Evolutionary conservation across 2,888 invertebrate genomes (phyloP), one percentile per base, ranked within the genome.

Genomic region (Apamea epomidion): DNA sequence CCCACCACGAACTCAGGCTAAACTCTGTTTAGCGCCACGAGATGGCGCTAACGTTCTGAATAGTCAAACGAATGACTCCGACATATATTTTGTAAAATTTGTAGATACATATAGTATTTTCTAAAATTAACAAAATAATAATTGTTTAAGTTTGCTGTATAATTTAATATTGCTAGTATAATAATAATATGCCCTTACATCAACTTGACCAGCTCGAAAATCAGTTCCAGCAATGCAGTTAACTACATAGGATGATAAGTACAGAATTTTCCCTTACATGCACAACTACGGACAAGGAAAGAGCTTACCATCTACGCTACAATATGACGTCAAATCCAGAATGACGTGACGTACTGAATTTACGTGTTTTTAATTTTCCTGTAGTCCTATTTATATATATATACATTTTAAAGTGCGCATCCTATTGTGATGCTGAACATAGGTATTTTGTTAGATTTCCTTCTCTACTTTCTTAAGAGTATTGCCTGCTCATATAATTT

Each of bases 311-410:
- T 12, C 62, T 64, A 58, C 54, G 37, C 16, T 16, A 48, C n/a
- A 29, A 37, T 2, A 42, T 76, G 82, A 81, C 82, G 64, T 76
- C 69, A 64, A 48, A 64, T 45, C 32, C 8, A 10, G 37, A 82
- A 65, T 82, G 81, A 76, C 68, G 32, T 75, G n/a, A 70, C 67
- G 16, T 75, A 54, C 54, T 48, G 25, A 58, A 48, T 37, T 21
- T 4, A 62, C 6, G 14, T 42, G 7, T 10, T 32, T 62, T 37
- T 10, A 21, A 51, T 68, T 73, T 68, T 60, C 73, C 42, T 74
- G 18, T 58, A 51, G 2, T 25, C 14, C 25, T 45, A n/a, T 65
- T 29, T 29, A 71, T 16, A 48, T 48, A 48, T 48, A 42, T 42
- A 42, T 48, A 14, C 48, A 48, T 25, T 29, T 73, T 8, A 12